These are phyloP conservation scores for Drosophila cracens DNA, from an alignment of 2,888 invertebrate species.

Conservation along the genomic window DNA sequence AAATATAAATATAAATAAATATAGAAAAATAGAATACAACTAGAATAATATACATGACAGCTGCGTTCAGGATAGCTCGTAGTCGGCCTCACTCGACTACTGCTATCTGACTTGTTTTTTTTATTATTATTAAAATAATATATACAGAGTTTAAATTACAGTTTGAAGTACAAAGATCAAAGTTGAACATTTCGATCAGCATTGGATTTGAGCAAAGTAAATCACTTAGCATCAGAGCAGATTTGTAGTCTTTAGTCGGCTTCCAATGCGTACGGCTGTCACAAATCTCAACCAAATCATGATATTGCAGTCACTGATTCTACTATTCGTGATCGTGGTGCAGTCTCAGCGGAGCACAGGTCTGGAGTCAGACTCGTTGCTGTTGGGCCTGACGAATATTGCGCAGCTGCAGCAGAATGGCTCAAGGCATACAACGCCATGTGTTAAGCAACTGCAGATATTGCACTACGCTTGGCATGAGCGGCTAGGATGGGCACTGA, in stretches of 20 bases:
- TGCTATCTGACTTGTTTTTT: not conserved
- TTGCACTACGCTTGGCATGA: conserved; percentile 23
- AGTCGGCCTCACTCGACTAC: not conserved
- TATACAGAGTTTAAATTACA: too few species aligned
- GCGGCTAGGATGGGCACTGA: conserved; percentile 47
- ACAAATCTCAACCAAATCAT: not conserved
- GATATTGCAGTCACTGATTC: not conserved
- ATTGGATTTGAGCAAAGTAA: not conserved
- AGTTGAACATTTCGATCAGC: not conserved
- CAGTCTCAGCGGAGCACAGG: conserved; percentile 1
- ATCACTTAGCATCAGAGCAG: not conserved
- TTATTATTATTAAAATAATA: too few species aligned
- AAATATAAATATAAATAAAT: too few species aligned
- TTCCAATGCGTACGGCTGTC: not conserved
- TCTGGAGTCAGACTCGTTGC: conserved; percentile 23
- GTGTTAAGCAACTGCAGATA: conserved; percentile 33
- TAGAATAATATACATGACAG: not conserved
- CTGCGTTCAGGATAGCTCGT: not conserved
- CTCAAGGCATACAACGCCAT: conserved; percentile 14
- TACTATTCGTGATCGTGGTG: conserved; percentile 1
- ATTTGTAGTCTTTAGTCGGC: not conserved
- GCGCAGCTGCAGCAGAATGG: not conserved
- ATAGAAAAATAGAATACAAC: not conserved
- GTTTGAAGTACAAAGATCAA: conserved; percentile 1
- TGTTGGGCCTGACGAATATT: conserved; percentile 27